Base-by-base conservation (phyloP, 2,888 invertebrate species). In the Temnothorax unifasciatus region DNA sequence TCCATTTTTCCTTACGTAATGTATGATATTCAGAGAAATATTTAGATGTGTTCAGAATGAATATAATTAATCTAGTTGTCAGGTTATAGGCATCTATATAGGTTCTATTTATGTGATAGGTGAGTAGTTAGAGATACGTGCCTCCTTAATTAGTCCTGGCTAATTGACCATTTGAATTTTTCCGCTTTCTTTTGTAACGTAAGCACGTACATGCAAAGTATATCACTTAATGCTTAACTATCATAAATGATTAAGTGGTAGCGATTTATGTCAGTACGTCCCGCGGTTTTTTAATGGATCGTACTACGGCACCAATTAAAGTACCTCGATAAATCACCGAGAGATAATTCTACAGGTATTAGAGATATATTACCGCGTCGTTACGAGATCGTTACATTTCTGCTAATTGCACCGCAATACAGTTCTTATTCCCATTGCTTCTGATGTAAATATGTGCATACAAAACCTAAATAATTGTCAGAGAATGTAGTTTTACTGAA, bases 301-400 rank as follows among this genome's bases (percentile, higher is more conserved):
- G 59, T 71, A 59, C 59, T 59, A 25, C 52, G 47, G 73, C 47
- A 47, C 44, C 79, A 81, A 81, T 81, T 81, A 81, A 81, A 73
- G 73, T 44, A 47, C 73, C 73, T 81, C 73, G 38, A 81, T 81
- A 81, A 81, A 81, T 81, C 79, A 81, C 59, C 34, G 11, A 34
- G 21, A 73, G 79, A 81, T 81, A 71, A 81, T 81, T 71, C 59
- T 47, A 50, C 73, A 44, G 34, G 59, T 59, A 81, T 71, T 81
- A 81, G 59, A 81, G 59, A 73, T 81, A 73, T 71, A 81, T 81
- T 81, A 81, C 47, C 73, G 79, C 73, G 57, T 59, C 79, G 73
- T 81, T 81, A 81, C 59, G 44, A 71, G 73, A 61, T 59, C 73
- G 73, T 79, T 69, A 69, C 25, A 25, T 68, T 57, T 81, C 73